A percentile compares a stretch with the other conserved stretches of the same genome.
Evolutionary conservation across 2,888 invertebrate species (phyloP).

Genomic region (Agapetus fuscipes): DNA sequence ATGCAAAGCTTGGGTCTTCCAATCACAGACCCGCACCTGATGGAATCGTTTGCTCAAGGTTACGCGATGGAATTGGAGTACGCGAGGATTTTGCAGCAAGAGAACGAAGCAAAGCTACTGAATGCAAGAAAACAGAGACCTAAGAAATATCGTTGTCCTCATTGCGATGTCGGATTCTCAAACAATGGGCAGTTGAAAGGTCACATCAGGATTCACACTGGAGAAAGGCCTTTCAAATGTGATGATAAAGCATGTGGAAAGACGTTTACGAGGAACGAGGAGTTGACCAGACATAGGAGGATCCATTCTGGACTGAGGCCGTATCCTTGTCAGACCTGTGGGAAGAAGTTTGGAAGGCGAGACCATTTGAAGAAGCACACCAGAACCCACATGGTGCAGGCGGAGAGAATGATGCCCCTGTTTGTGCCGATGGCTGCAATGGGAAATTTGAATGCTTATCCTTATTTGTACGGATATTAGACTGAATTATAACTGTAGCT

Average conservation of each 20-base stretch:
- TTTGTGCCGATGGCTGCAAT: slow-evolving; percentile 50
- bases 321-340: slow-evolving; percentile 78
- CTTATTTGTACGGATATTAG: slow-evolving; percentile 50
- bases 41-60: slow-evolving; percentile 41
- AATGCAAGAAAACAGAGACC: slow-evolving; percentile 70
- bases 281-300: slow-evolving; percentile 81
- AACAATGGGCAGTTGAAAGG: slow-evolving; percentile 89
- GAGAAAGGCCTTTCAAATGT: slow-evolving; percentile 83
- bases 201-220: slow-evolving; percentile 85
- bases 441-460: slow-evolving; percentile 34
- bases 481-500: background rate
- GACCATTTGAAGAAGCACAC: slow-evolving; percentile 93
- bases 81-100: slow-evolving; percentile 58
- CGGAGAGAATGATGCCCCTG: slow-evolving; percentile 51
- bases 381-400: slow-evolving; percentile 65
- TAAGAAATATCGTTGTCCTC: slow-evolving; percentile 84
- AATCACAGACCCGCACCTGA: slow-evolving; percentile 37
- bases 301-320: slow-evolving; percentile 83
- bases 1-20: slow-evolving; percentile 41
- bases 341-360: slow-evolving; percentile 86
- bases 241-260: slow-evolving; percentile 79
- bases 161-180: slow-evolving; percentile 86
- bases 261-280: slow-evolving; percentile 86
- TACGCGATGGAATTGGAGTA: slow-evolving; percentile 61
- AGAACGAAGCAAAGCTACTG: slow-evolving; percentile 57